Base-by-base conservation (phyloP, 2,113 vertebrate species). In the Bungarus multicinctus region DNA sequence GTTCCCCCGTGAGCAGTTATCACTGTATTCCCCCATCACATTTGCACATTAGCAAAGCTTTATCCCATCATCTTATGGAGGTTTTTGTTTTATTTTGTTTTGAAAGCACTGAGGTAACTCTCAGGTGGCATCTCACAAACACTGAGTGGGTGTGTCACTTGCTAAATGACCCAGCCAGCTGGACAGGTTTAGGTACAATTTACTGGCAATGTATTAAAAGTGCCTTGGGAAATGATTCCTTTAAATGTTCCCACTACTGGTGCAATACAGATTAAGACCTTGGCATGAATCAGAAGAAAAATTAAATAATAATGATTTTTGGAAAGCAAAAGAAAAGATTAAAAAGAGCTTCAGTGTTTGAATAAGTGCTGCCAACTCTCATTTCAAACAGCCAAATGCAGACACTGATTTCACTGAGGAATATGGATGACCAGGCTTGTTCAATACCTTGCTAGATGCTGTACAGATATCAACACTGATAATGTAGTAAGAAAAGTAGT, bases 31-130 rank as follows among this genome's bases (percentile, higher is more conserved):
- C 97, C 85, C 97, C 95, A 92, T 96, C 95, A 96, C 96, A 96
- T 95, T 97, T 94, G 94, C 97, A 98, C 97, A 97, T 98, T 98
- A 98, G 98, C 96, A 97, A 95, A 95, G 97, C 97, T 98, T 98
- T 98, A 98, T 98, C 96, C 98, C 95, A 91, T 96, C 93, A 90
- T 93, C 45, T 25, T 34, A 90, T 50, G 88, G 39, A 89, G 88
- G 74, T 74, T 95, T 97, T 94, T 95, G 54, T 52, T 90, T 93
- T 86, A 55, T 93, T 93, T 93, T 86, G 92, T 86, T 97, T 96
- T 97, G 95, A 97, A 97, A 97, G 96, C 97, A 94, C 55, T 22
- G 74, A 97, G 95, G 95, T 96, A 96, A 98, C 95, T 95, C 96
- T 97, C 96, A 91, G 96, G 95, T 95, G 97, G 94, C 96, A 93